These are phyloP conservation scores for Ovis canadensis DNA, from an alignment of 2,113 vertebrate species.

Conservation along the genomic window DNA sequence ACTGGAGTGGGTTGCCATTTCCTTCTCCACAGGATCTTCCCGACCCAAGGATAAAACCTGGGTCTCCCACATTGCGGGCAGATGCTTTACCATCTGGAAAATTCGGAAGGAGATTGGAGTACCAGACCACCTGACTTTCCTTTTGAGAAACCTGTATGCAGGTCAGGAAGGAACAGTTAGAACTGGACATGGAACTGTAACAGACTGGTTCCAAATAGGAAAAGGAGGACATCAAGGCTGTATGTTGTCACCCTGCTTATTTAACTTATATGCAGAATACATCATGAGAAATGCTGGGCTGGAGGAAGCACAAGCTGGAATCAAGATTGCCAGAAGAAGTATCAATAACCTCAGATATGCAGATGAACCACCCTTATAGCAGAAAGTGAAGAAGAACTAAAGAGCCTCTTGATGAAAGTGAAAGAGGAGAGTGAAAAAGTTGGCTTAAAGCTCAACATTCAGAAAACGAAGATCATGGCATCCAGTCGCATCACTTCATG, in stretches of 20 bases:
- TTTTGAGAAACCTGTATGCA: neutral
- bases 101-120: neutral
- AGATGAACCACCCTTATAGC: neutral
- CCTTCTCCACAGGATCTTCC: too few relatives aligned
- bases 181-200: neutral
- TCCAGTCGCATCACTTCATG: neutral
- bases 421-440: neutral
- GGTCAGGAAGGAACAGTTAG: neutral
- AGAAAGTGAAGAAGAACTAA: neutral
- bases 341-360: neutral
- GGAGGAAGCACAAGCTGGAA: neutral
- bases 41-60: too few relatives aligned
- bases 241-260: neutral
- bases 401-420: neutral
- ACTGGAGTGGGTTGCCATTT: too few relatives aligned
- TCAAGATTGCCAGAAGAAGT: neutral
- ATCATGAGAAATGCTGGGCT: neutral
- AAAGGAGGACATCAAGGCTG: neutral
- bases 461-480: neutral
- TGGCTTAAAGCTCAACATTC: neutral
- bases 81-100: neutral
- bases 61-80: too few relatives aligned
- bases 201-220: neutral
- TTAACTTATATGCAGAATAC: neutral
- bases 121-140: neutral